Evolutionary conservation across 2,888 invertebrate species (phyloP), one percentile per base, ranked within the genome.

Genomic region (Clivina fossor): DNA sequence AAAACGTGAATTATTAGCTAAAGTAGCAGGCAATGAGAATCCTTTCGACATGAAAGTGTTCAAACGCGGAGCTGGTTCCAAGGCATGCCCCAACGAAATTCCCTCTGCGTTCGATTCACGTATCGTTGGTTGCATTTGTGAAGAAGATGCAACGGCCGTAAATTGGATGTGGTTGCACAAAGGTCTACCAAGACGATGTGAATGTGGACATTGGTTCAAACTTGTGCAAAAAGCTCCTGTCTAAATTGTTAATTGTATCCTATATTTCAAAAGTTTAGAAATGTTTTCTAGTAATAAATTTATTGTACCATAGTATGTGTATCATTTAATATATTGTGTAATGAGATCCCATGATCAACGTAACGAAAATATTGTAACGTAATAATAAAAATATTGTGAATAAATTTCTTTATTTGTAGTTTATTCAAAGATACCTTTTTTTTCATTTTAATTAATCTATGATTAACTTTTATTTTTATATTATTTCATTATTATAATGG

Each of bases 121-220:
- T 67, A 82, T 97, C 63, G 85, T 98, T 63, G 97, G 97, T 59
- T 98, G 98, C 76, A 83, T 96, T 74, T 98, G 97, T 74, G 93
- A 97, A 75, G 94, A 95, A 74, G 97, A 97, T 71, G 83, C 92
- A 47, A 86, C 90, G 53, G 79, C 83, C 60, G 84, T 98, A 63
- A 90, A 86, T 70, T 98, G 94, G 93, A 93, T 97, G 86, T 93
- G 94, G 90, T 77, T 98, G 67, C 88, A 95, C 73, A 85, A 87
- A 78, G 96, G 90, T 30, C 84, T 85, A 65, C 87, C 93, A 58
- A 90, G 89, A 70, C 86, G 96, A 66, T 98, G 97, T 71, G 91
- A 90, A 71, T 98, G 98, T 74, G 98, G 98, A 55, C 86, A 95
- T 73, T 96, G 93, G 93, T 97, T 94, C 80, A 92, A 93, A 78